These are phyloP conservation scores for Drosophila pectinifera DNA, from an alignment of 1,140 invertebrate species.

Conservation along the genomic window DNA sequence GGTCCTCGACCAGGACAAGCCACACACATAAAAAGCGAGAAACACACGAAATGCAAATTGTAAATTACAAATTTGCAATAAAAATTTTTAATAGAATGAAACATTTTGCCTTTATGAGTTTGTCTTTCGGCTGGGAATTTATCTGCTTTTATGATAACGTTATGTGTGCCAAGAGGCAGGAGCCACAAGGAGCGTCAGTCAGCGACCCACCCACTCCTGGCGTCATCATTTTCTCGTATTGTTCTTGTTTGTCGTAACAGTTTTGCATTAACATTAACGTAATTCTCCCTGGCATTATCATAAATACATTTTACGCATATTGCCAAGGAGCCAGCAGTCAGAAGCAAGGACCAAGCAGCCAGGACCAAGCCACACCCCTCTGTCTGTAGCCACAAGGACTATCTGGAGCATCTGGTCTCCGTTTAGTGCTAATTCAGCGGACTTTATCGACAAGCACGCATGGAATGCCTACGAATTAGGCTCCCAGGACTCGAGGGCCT, in stretches of 20 bases:
- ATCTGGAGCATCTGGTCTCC: constrained; percentile 50
- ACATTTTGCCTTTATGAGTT: constrained; percentile 84
- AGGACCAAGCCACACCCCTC: too few species aligned
- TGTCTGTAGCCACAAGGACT: too few species aligned
- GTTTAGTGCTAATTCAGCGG: constrained; percentile 63
- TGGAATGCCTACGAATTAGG: constrained; percentile 54
- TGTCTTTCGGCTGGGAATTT: constrained; percentile 77
- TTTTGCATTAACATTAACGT: constrained; percentile 84
- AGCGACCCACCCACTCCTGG: too few species aligned
- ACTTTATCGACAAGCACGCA: constrained; percentile 47
- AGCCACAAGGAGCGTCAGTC: too few species aligned
- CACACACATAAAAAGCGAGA: constrained; percentile 55
- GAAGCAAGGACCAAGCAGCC: background rate
- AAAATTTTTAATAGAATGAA: constrained; percentile 85
- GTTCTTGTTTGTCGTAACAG: constrained; percentile 82
- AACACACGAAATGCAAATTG: constrained; percentile 84
- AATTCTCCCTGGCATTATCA: constrained; percentile 84
- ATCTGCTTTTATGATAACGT: constrained; percentile 84
- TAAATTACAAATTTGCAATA: constrained; percentile 85
- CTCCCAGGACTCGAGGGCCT: background rate
- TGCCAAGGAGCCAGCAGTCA: constrained; percentile 35
- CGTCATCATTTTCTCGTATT: constrained; percentile 80
- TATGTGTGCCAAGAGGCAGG: constrained; percentile 13
- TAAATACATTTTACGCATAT: constrained; percentile 85
- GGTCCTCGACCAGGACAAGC: constrained; percentile 8